Percentiles rank a stretch among this genome's conserved stretches.
Evolutionary conservation across 1,140 invertebrate species (phyloP).

Genomic region (Vanessa tameamea): DNA sequence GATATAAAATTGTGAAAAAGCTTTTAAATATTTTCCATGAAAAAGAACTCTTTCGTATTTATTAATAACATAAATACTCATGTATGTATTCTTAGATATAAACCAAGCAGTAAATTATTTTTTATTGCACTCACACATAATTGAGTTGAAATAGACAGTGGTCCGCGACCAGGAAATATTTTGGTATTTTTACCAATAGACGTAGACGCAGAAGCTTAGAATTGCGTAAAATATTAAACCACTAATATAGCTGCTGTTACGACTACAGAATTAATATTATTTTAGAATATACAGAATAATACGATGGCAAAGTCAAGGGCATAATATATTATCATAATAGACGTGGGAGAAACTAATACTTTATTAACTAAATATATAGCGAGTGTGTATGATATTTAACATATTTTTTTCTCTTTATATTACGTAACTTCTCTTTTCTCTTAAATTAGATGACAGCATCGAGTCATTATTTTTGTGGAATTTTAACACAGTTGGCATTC

Average conservation of each 20-base stretch:
- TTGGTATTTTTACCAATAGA: conserved; percentile 21
- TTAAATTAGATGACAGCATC: conserved; percentile 13
- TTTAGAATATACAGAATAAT: background rate
- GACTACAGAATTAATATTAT: too few species aligned
- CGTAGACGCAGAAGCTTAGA: conserved; percentile 4
- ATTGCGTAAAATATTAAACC: background rate
- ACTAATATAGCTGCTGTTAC: too few species aligned
- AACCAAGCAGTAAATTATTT: conserved; percentile 30
- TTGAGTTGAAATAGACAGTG: conserved; percentile 26
- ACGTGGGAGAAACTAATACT: conserved; percentile 2
- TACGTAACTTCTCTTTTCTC: conserved; percentile 35
- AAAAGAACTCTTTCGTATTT: background rate
- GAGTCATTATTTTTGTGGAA: conserved; percentile 36
- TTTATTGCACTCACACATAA: conserved; percentile 36
- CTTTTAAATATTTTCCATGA: background rate
- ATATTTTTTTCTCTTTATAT: conserved; percentile 27
- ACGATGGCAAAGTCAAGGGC: background rate
- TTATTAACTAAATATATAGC: background rate
- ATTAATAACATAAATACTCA: conserved; percentile 14
- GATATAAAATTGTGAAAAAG: too few species aligned
- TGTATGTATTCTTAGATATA: conserved; percentile 18
- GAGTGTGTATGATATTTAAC: conserved; percentile 2
- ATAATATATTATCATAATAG: background rate
- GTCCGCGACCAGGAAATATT: conserved; percentile 20
- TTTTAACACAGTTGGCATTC: conserved; percentile 45